These are phyloP conservation scores for Stenichneumon culpator DNA, from an alignment of 2,888 invertebrate genomes.

Conservation along the genomic window DNA sequence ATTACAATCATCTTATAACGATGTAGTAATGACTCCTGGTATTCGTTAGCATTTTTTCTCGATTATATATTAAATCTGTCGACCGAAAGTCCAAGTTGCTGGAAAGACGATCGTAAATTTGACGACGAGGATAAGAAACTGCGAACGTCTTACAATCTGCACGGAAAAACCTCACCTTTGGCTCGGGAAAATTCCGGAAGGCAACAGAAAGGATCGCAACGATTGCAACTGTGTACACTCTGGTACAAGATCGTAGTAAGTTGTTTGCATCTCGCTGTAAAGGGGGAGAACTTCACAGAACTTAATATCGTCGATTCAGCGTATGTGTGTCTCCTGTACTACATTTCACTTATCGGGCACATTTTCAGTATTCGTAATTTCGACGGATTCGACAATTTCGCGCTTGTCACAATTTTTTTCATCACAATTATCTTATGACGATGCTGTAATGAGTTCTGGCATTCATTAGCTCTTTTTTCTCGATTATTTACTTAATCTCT, in stretches of 20 bases:
- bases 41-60: neutral
- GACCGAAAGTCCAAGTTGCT: neutral
- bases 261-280: no score
- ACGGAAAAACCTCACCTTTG: neutral
- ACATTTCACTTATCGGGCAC: no score
- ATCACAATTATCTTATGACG: constrained; percentile 21
- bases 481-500: neutral
- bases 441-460: neutral
- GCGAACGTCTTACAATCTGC: neutral
- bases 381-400: neutral
- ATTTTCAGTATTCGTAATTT: no score
- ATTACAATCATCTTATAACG: constrained; percentile 21
- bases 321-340: no score
- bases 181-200: neutral
- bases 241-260: no score
- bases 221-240: no score
- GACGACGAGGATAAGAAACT: neutral
- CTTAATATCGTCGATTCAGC: no score
- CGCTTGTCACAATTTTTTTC: neutral
- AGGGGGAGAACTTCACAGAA: no score
- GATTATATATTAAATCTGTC: neutral
- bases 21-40: neutral
- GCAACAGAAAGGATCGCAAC: neutral
- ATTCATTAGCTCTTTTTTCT: neutral
- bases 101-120: constrained; percentile 7